These are phyloP conservation scores for Pollenia labialis DNA, from an alignment of 2,888 invertebrate species.

Conservation along the genomic window DNA sequence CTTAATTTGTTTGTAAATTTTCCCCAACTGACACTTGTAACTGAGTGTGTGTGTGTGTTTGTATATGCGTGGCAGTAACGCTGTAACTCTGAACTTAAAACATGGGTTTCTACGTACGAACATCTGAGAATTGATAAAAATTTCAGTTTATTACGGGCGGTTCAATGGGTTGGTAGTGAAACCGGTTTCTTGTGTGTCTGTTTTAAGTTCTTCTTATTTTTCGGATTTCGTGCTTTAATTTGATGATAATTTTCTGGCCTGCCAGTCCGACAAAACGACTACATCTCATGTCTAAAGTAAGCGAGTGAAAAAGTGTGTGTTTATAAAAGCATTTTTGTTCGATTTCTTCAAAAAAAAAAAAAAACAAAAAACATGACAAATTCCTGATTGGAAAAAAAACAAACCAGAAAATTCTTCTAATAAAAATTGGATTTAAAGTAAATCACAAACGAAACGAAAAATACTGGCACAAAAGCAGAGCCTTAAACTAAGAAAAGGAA, in stretches of 20 bases:
- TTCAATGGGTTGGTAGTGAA: conserved; percentile 76
- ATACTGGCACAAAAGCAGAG: conserved; percentile 28
- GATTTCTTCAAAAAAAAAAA: neutral
- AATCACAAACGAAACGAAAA: neutral
- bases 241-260: conserved; percentile 38
- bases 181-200: conserved; percentile 74
- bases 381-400: conserved; percentile 29
- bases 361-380: conserved; percentile 6
- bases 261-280: conserved; percentile 34
- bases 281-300: conserved; percentile 46
- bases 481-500: neutral
- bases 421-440: neutral
- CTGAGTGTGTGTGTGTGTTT: conserved; percentile 21
- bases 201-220: conserved; percentile 61
- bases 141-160: conserved; percentile 77
- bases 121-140: conserved; percentile 50
- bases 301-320: conserved; percentile 29
- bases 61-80: conserved; percentile 36
- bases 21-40: conserved; percentile 30
- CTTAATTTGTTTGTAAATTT: neutral
- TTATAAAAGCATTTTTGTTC: neutral
- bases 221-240: conserved; percentile 51
- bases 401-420: conserved; percentile 38
- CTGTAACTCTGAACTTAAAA: conserved; percentile 49
- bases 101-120: conserved; percentile 20